Conservation (phyloP, 2,797 vertebrate genomes). For the Sebastes kiyomatsui region DNA sequence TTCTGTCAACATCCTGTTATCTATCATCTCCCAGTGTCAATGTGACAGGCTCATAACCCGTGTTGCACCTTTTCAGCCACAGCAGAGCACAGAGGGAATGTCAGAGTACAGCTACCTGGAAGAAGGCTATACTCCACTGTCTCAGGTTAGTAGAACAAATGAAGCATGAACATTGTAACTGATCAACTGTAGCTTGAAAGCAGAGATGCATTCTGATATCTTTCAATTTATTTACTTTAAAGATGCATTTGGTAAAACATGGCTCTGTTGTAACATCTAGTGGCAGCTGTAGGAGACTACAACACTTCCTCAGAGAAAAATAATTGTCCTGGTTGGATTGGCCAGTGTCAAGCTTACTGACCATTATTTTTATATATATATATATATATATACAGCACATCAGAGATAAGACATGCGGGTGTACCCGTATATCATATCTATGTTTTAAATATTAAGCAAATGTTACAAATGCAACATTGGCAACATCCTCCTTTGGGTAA, state of each 20-base stretch:
- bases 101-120: conserved; percentile 93
- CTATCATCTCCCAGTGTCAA: neutral
- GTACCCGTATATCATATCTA: neutral
- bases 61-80: conserved; percentile 78
- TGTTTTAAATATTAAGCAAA: neutral
- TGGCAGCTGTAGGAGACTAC: neutral
- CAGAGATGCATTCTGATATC: fast-evolving
- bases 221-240: neutral
- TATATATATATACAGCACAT: neutral
- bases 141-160: conserved; percentile 85
- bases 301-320: neutral
- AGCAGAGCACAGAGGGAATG: conserved; percentile 88
- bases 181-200: neutral
- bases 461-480: neutral
- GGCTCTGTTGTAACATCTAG: conserved; percentile 1
- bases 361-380: neutral
- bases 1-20: neutral
- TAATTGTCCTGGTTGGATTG: neutral
- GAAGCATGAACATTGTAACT: neutral
- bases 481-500: neutral
- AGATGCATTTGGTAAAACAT: neutral
- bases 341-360: neutral
- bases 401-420: neutral
- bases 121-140: conserved; percentile 89
- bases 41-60: neutral